A percentile compares a stretch with the other conserved stretches of the same genome.
Evolutionary conservation across 2,797 vertebrate species (phyloP).

Genomic region (Sciurus vulgaris): DNA sequence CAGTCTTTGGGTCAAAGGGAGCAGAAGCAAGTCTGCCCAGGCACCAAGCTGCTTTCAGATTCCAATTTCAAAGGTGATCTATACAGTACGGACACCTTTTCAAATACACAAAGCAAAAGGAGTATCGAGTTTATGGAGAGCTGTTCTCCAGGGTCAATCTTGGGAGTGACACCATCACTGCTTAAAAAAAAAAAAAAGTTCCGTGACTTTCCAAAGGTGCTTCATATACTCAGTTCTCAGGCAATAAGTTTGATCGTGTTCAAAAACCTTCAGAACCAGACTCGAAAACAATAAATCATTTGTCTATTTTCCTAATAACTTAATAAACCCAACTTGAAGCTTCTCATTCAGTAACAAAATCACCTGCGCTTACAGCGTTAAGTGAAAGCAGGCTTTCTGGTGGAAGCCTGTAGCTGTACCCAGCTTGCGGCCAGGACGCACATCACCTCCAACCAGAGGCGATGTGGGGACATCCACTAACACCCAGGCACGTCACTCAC

Average conservation of each 20-base stretch:
- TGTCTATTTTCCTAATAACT: too few relatives aligned
- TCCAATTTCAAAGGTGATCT: background rate
- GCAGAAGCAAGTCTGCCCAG: accelerated
- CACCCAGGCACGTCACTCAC: too few relatives aligned
- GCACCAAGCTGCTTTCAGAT: too few relatives aligned
- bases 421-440: accelerated
- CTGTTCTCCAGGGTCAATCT: background rate
- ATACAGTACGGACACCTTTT: background rate
- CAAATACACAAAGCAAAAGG: background rate
- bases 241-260: accelerated
- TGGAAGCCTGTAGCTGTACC: too few relatives aligned
- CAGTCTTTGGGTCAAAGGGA: too few relatives aligned
- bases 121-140: too few relatives aligned
- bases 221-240: background rate
- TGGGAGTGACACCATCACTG: accelerated
- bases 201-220: background rate
- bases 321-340: background rate
- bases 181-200: background rate
- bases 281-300: background rate
- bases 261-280: background rate
- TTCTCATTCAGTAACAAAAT: background rate
- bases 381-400: too few relatives aligned
- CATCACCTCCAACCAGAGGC: background rate
- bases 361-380: accelerated
- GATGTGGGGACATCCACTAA: too few relatives aligned